Evolutionary conservation across 2,888 invertebrate species (phyloP), one percentile per base, ranked within the genome.

Genomic region (Agriotes lineatus): DNA sequence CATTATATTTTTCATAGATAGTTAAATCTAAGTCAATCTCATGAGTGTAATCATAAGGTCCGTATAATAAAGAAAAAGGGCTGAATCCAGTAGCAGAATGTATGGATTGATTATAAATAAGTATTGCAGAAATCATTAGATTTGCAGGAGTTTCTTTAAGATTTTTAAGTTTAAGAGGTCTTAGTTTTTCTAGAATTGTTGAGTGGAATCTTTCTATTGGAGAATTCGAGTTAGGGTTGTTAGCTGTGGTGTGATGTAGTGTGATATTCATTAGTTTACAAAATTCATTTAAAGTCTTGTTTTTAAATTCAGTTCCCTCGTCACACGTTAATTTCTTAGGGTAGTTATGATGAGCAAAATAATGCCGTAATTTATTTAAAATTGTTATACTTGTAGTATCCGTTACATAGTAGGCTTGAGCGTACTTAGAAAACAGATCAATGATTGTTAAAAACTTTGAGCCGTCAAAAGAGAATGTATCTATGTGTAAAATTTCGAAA

Each of bases 1-100:
- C 59, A 39, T 74, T 69, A 39, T 73, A 70, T n/a, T 35, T 52
- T 59, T 74, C 69, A 39, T 72, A 74, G 19, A 72, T 62, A 7
- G 64, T 67, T 42, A 58, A 18, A 19, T 67, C 42, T 39, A 72
- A 42, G 42, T 74, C 71, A 14, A 74, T 66, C 59, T 72, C 73
- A 30, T 59, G 58, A 5, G 39, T 14, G 18, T 60, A 54, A 18
- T 60, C 56, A 25, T 54, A 61, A 9, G 33, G 52, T 7, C 60
- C 60, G 45, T 60, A 61, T 0, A 44, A 14, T 33, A 54, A 16
- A 5, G 44, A 19, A 54, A 60, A 61, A 18, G 54, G 44, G 9
- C 14, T 60, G n/a, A 52, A 54, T 9, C 67, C 67, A 6, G 72
- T 72, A 1, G 48, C n/a, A 0, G 68, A 64, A 44, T 68, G 68